Evolutionary conservation across 2,797 vertebrate species (phyloP).

Genomic region (Tragopan temminckii): DNA sequence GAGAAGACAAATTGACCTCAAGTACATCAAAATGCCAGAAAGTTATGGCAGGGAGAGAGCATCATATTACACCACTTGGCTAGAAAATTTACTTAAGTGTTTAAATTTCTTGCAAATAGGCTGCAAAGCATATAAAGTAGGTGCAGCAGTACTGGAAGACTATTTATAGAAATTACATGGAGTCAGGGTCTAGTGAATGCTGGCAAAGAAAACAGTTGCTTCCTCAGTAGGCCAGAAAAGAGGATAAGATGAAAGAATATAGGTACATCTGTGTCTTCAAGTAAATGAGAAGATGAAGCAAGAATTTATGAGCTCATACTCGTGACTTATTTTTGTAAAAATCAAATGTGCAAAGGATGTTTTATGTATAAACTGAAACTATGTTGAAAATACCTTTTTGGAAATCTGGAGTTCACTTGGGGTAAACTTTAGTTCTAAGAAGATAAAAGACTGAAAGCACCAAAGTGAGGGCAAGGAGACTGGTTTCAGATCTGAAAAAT

Average conservation of each 20-base stretch:
- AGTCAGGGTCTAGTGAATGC: background rate
- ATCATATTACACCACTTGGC: background rate
- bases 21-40: background rate
- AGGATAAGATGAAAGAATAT: background rate
- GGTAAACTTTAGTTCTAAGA: background rate
- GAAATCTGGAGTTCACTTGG: background rate
- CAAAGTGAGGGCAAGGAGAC: background rate
- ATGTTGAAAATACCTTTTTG: background rate
- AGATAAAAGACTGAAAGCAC: background rate
- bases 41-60: background rate
- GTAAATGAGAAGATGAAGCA: background rate
- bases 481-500: background rate
- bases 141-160: background rate
- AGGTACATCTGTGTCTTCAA: background rate
- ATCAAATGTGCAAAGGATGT: background rate
- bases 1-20: background rate
- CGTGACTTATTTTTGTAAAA: background rate
- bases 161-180: constrained; percentile 22
- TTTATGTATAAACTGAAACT: background rate
- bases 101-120: constrained; percentile 10
- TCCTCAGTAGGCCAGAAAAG: background rate
- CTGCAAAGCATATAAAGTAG: constrained; percentile 22
- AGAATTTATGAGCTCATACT: background rate
- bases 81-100: background rate
- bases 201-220: constrained; percentile 30